These are phyloP conservation scores for Eumeta japonica DNA, from an alignment of 1,140 invertebrate species.

Conservation along the genomic window DNA sequence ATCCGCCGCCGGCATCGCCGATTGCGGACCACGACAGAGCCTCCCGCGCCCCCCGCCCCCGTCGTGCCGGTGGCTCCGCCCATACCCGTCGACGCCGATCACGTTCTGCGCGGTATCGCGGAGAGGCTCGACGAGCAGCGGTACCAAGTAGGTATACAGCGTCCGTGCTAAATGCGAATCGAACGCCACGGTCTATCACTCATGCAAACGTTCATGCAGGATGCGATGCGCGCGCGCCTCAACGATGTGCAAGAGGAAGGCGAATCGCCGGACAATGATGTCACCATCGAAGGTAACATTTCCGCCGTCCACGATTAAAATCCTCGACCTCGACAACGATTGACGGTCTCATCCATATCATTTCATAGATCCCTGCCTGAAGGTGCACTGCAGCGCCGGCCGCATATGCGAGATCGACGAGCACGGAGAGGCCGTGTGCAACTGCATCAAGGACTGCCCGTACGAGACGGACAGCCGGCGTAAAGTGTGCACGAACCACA, in stretches of 20 bases:
- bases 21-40: constrained; percentile 29
- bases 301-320: too few relatives aligned
- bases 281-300: constrained; percentile 32
- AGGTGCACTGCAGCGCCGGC: constrained; percentile 87
- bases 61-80: constrained; percentile 5
- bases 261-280: constrained; percentile 24
- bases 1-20: constrained; percentile 32
- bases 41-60: constrained; percentile 12
- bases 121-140: constrained; percentile 38
- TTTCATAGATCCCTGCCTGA: constrained; percentile 81
- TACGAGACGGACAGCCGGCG: constrained; percentile 74
- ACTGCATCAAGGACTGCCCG: constrained; percentile 82
- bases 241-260: constrained; percentile 28
- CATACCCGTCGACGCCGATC: constrained; percentile 3
- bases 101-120: constrained; percentile 37
- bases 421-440: constrained; percentile 75
- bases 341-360: too few relatives aligned
- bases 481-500: constrained; percentile 88
- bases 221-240: constrained; percentile 29
- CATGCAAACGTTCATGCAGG: constrained; percentile 16
- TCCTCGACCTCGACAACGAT: too few relatives aligned
- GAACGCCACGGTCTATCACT: background rate
- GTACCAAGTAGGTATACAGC: constrained; percentile 35
- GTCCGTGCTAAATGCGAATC: too few relatives aligned
- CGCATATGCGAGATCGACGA: constrained; percentile 78